Evolutionary conservation across 2,797 vertebrate genomes (phyloP).

Genomic region (Buphagus erythrorhynchus): DNA sequence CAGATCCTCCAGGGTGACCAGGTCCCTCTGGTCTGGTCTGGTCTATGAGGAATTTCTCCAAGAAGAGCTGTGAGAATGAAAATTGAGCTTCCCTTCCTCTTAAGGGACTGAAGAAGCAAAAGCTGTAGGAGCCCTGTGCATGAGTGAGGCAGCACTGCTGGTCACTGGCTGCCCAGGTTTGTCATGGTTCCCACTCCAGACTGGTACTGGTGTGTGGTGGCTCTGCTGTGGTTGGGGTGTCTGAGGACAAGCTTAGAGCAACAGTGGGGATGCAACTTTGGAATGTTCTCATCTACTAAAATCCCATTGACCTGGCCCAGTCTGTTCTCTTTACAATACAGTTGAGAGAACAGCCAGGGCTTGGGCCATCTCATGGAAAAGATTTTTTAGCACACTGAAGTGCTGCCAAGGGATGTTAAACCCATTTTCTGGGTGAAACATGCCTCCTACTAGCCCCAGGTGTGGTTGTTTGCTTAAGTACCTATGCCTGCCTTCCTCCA

Average conservation of each 20-base stretch:
- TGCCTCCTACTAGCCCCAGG: neutral
- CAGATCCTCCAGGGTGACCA: neutral
- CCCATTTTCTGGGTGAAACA: neutral
- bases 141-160: fast-evolving
- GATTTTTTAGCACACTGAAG: neutral
- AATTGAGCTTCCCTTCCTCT: neutral
- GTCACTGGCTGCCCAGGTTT: neutral
- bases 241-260: neutral
- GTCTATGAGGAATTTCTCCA: neutral
- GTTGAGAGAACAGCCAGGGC: neutral
- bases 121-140: neutral
- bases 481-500: neutral
- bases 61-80: neutral
- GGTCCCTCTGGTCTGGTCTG: neutral
- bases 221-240: neutral
- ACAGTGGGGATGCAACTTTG: neutral
- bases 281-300: neutral
- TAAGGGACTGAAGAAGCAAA: neutral
- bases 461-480: neutral
- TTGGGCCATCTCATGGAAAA: neutral
- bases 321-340: neutral
- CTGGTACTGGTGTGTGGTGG: fast-evolving
- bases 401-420: neutral
- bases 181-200: neutral
- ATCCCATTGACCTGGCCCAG: neutral